Percentiles rank a stretch among this genome's conserved stretches.
These are phyloP conservation scores for Tethya wilhelma DNA, from an alignment of 37 sponge, comb jelly and placozoan species.

Conservation along the genomic window DNA sequence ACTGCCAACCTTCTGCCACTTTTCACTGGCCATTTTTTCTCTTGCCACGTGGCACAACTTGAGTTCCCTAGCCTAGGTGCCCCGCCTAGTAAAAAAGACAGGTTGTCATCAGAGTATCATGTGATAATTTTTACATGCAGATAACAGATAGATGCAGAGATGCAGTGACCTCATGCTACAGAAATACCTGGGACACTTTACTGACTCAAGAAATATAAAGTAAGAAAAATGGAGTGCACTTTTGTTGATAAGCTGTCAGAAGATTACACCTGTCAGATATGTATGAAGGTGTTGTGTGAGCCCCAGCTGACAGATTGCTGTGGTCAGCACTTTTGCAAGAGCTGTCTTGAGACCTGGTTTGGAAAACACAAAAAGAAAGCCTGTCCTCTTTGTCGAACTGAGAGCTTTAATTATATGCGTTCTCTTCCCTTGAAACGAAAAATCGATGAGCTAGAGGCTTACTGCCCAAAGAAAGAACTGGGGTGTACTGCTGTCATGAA, in stretches of 20 bases:
- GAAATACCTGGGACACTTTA: not conserved
- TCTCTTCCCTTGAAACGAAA: not conserved
- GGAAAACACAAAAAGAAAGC: not conserved
- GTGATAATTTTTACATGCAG: too few species aligned
- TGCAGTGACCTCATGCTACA: not conserved
- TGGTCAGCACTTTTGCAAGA: slow-evolving; percentile 6
- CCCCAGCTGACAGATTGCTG: slow-evolving; percentile 1
- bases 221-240: not conserved
- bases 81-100: too few species aligned
- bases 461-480: not conserved
- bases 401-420: not conserved
- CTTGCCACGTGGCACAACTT: too few species aligned
- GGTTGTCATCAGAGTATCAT: too few species aligned
- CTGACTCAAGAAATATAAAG: not conserved
- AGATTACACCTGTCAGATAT: not conserved
- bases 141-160: not conserved
- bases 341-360: not conserved
- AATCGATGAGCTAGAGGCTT: not conserved
- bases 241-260: not conserved
- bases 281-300: not conserved
- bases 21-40: not conserved
- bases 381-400: not conserved
- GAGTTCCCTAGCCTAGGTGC: too few species aligned
- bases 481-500: not conserved
- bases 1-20: not conserved